A percentile compares a stretch with the other conserved stretches of the same genome.
phyloP scores from a whole-genome alignment of 35 echinoderm and acorn worm genomes.

The Acanthaster planci region DNA sequence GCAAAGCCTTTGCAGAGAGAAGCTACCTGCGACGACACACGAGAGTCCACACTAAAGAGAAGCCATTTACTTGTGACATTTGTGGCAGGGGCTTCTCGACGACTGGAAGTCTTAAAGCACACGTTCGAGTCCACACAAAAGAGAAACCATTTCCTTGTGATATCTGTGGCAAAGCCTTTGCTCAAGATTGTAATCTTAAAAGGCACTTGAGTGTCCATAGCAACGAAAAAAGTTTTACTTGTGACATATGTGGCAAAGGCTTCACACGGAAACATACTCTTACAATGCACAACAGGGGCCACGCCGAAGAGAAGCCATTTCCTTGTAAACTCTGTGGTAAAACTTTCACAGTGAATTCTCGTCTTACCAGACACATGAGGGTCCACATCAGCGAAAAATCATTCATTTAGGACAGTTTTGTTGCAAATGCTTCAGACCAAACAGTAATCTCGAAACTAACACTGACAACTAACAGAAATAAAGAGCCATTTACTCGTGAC shows the following conservation, averaged over 20 bases:
- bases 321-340: slow-evolving; percentile 58
- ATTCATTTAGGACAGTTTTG: slow-evolving; percentile 44
- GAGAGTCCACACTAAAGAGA: slow-evolving; percentile 28
- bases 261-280: slow-evolving; percentile 36
- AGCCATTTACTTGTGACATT: slow-evolving; percentile 33
- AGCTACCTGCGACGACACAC: slow-evolving; percentile 28
- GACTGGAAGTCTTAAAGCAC: slow-evolving; percentile 39
- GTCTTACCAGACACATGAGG: slow-evolving; percentile 34
- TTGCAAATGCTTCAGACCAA: slow-evolving; percentile 48
- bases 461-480: too few species aligned
- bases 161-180: slow-evolving; percentile 60
- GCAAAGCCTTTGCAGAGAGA: slow-evolving; percentile 41
- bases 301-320: slow-evolving; percentile 37
- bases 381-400: slow-evolving; percentile 25
- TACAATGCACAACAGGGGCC: not conserved
- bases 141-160: slow-evolving; percentile 67
- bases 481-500: too few species aligned
- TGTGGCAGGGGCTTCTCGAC: slow-evolving; percentile 59
- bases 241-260: slow-evolving; percentile 52
- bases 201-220: slow-evolving; percentile 66
- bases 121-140: slow-evolving; percentile 60
- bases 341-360: slow-evolving; percentile 26
- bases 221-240: slow-evolving; percentile 62
- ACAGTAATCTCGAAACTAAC: slow-evolving; percentile 36
- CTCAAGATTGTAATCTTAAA: slow-evolving; percentile 53